Evolutionary conservation across 2,113 vertebrate species (phyloP), one percentile per base, ranked within the genome.

Genomic region (Steatornis caripensis): DNA sequence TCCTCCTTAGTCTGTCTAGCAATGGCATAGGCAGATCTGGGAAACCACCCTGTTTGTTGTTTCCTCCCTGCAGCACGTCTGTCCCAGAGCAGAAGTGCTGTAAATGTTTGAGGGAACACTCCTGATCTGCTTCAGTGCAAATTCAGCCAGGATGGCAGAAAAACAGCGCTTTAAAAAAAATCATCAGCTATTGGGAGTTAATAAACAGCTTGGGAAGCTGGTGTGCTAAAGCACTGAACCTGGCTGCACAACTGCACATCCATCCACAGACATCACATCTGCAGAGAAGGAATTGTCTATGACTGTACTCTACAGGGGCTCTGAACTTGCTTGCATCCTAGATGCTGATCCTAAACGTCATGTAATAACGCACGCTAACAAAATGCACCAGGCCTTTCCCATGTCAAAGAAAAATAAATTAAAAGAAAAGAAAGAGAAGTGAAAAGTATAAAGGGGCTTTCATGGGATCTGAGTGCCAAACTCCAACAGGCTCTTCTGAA

Each of bases 381-480:
- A 89, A 95, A 84, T 7, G 6, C 65, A 61, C 57, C 2, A 0
- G 29, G 39, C 86, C 68, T 95, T 95, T 81, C 88, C 94, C 92
- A 53, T 53, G 86, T 61, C 69, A 64, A 84, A 85, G 69, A 32
- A 78, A 94, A 92, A 75, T 51, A 96, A 94, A 96, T 95, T 71
- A 85, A 94, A 91, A 46, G 58, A 37, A 95, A 91, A 92, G 86
- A 84, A 92, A 84, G 69, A 89, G 94, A 89, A 96, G 74, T 53
- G 89, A 84, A 77, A 96, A 96, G 84, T 77, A 91, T 85, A 95
- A 95, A 94, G 89, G 87, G 92, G 96, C 97, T 97, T 97, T 95
- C 17, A 6, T 82, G 53, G 89, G 95, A 96, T 96, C 89, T 96
- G 91, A 87, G 80, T 66, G 84, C 92, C 94, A 85, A 97, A 95